A percentile compares a stretch with the other conserved stretches of the same genome.
phyloP scores from a whole-genome alignment of 2,113 vertebrate genomes.

The Cyrtonyx montezumae region DNA sequence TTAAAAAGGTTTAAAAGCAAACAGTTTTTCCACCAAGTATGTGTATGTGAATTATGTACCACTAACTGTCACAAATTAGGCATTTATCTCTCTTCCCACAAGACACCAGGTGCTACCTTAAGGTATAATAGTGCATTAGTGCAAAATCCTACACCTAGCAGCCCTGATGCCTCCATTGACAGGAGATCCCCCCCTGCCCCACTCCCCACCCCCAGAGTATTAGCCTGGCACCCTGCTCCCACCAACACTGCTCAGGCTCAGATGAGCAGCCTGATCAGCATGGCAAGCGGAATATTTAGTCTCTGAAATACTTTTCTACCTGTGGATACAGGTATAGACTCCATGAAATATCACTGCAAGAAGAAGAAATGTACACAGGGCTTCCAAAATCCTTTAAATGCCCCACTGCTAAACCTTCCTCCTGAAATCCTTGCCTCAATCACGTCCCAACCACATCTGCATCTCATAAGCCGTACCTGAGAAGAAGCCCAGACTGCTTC shows the following conservation, averaged over 20 bases:
- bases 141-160: neutral
- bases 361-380: neutral
- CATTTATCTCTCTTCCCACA: neutral
- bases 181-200: neutral
- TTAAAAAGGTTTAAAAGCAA: neutral
- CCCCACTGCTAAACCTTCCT: neutral
- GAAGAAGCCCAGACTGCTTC: neutral
- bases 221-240: neutral
- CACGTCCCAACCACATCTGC: neutral
- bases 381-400: neutral
- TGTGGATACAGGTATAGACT: neutral
- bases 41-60: neutral
- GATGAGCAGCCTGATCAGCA: neutral
- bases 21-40: neutral
- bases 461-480: neutral
- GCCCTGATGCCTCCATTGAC: accelerated
- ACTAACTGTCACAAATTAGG: neutral
- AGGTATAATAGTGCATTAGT: neutral
- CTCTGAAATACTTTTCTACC: neutral
- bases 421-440: neutral
- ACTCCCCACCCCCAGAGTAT: neutral
- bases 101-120: neutral
- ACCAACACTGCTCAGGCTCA: accelerated
- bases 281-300: neutral
- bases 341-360: neutral